phyloP scores from a whole-genome alignment of 2,113 vertebrate species.

The Festucalex cinctus region DNA sequence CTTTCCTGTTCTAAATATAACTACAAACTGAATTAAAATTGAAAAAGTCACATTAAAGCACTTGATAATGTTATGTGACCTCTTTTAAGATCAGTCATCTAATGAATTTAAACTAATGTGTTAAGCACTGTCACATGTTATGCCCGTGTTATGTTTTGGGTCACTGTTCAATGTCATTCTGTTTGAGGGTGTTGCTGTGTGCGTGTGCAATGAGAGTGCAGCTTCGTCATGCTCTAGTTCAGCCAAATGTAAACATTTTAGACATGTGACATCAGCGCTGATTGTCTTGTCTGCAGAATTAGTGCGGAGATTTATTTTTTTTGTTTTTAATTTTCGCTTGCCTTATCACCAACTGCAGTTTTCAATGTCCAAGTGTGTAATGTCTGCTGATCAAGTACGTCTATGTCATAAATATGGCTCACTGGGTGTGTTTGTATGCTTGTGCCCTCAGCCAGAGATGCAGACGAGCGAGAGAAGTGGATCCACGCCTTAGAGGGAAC shows the following conservation, averaged over 20 bases:
- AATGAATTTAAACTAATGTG: not conserved
- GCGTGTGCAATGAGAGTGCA: slow-evolving; percentile 36
- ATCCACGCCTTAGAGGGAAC: slow-evolving; percentile 99
- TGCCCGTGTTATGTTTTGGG: slow-evolving; percentile 2
- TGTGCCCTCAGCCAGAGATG: slow-evolving; percentile 85
- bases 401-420: slow-evolving; percentile 41
- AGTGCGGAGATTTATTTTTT: too few species aligned
- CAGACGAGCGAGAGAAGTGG: slow-evolving; percentile 98
- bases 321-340: too few species aligned
- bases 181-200: slow-evolving; percentile 24
- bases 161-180: slow-evolving; percentile 37
- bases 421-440: slow-evolving; percentile 49
- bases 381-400: not conserved
- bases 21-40: not conserved
- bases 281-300: too few species aligned
- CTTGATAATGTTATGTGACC: too few species aligned
- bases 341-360: not conserved
- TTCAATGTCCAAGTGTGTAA: not conserved
- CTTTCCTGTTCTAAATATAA: too few species aligned
- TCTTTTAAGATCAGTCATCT: not conserved
- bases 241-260: not conserved
- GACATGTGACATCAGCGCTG: not conserved
- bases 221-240: slow-evolving; percentile 18
- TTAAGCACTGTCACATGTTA: not conserved
- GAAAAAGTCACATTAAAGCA: not conserved